Conservation (phyloP, 2,888 invertebrate species). For the Metellina segmentata region DNA sequence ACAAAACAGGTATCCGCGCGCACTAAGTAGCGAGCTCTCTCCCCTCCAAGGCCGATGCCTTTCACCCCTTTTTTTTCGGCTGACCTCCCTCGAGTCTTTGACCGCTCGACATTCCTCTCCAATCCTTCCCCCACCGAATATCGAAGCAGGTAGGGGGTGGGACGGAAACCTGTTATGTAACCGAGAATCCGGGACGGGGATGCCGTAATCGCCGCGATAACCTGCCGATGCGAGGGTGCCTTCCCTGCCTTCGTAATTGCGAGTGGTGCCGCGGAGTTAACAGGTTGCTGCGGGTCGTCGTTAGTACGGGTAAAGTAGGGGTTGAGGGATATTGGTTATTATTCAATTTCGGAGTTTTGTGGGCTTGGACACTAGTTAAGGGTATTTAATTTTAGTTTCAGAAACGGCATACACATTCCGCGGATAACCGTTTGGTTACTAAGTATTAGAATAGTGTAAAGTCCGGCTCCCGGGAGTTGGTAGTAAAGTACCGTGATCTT, state of each 20-base stretch:
- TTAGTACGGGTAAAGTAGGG: not conserved
- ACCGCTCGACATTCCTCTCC: conserved; percentile 38
- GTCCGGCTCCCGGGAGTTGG: too few species aligned
- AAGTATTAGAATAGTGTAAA: too few species aligned
- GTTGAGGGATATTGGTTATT: not conserved
- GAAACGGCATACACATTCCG: too few species aligned
- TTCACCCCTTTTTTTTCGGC: conserved; percentile 26
- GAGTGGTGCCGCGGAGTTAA: not conserved
- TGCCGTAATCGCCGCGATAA: not conserved
- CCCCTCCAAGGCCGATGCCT: conserved; percentile 26
- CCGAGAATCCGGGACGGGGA: conserved; percentile 62
- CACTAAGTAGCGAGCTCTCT: conserved; percentile 10
- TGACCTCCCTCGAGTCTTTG: conserved; percentile 67
- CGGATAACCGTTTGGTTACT: too few species aligned
- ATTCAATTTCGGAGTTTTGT: too few species aligned
- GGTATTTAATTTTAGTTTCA: too few species aligned
- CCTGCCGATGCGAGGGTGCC: not conserved
- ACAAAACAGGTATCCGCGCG: not conserved
- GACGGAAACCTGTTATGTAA: conserved; percentile 69
- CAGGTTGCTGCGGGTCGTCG: not conserved
- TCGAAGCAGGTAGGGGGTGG: conserved; percentile 57
- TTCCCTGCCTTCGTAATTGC: too few species aligned
- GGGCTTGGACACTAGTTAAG: too few species aligned
- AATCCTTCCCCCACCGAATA: conserved; percentile 32
- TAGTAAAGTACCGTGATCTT: too few species aligned